Conservation (phyloP, 2,888 invertebrate species). For the Phyllotreta striolata region DNA sequence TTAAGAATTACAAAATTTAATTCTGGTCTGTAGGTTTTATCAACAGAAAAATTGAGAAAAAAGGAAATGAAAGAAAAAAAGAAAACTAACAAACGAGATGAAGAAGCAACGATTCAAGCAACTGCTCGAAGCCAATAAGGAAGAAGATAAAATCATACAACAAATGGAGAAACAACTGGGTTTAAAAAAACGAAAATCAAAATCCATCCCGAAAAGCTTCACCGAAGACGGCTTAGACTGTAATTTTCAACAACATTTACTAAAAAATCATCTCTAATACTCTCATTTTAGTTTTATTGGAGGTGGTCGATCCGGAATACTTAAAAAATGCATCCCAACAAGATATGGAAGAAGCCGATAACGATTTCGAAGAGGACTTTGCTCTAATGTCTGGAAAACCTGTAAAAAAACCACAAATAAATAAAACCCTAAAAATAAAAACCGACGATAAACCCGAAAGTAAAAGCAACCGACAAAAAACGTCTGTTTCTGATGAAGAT, state of each 20-base stretch:
- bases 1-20: conserved; percentile 15
- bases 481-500: conserved; percentile 10
- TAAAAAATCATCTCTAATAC: neutral
- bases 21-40: conserved; percentile 35
- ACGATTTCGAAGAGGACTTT: conserved; percentile 72
- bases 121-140: conserved; percentile 74
- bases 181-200: conserved; percentile 80
- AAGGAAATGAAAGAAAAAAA: conserved; percentile 66
- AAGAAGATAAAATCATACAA: conserved; percentile 82
- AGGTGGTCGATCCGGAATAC: conserved; percentile 75
- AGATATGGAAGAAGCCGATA: conserved; percentile 66
- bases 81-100: conserved; percentile 69
- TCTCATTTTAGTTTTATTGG: conserved; percentile 68
- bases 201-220: conserved; percentile 76
- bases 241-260: conserved; percentile 57
- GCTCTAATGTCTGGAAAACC: conserved; percentile 62
- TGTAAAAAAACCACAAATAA: conserved; percentile 35
- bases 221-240: conserved; percentile 88
- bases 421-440: conserved; percentile 35
- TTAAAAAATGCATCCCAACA: conserved; percentile 70
- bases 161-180: conserved; percentile 85
- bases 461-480: conserved; percentile 23
- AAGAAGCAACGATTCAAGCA: conserved; percentile 69
- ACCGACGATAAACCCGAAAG: conserved; percentile 20
- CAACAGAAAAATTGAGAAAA: conserved; percentile 49